Conservation (phyloP, 2,888 invertebrate species). For the Archaeoteleia sp. region DNA sequence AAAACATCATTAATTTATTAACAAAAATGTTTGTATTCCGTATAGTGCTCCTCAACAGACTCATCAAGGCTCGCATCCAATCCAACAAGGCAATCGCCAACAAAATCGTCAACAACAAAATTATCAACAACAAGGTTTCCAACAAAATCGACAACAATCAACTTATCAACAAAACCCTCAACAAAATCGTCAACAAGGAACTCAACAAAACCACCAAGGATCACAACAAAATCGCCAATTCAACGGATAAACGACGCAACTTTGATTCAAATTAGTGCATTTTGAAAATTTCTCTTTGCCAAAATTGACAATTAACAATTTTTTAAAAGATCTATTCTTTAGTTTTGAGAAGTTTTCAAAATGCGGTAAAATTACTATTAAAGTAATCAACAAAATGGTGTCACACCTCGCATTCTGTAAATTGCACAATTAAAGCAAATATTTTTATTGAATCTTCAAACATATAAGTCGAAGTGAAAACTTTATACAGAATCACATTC, state of each 20-base stretch:
- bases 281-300: no score
- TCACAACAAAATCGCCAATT: slow-evolving; percentile 7
- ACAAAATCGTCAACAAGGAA: slow-evolving; percentile 7
- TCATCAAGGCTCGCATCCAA: no score
- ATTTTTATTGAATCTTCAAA: neutral
- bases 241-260: neutral
- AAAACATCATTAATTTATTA: no score
- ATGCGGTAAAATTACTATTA: no score
- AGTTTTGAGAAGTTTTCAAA: no score
- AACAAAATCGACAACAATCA: slow-evolving; percentile 21
- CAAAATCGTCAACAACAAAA: neutral
- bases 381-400: no score
- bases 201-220: slow-evolving; percentile 5
- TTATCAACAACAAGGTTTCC: slow-evolving; percentile 3
- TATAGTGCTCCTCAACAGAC: neutral
- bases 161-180: slow-evolving; percentile 11
- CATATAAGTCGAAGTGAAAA: no score
- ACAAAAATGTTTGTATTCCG: neutral
- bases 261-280: no score
- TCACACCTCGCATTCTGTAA: no score
- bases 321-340: no score
- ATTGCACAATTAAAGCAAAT: neutral
- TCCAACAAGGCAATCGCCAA: neutral
- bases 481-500: neutral
- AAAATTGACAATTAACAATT: no score